Evolutionary conservation across 1,140 invertebrate genomes (phyloP), one percentile per base, ranked within the genome.

Genomic region (Riptortus pedestris): DNA sequence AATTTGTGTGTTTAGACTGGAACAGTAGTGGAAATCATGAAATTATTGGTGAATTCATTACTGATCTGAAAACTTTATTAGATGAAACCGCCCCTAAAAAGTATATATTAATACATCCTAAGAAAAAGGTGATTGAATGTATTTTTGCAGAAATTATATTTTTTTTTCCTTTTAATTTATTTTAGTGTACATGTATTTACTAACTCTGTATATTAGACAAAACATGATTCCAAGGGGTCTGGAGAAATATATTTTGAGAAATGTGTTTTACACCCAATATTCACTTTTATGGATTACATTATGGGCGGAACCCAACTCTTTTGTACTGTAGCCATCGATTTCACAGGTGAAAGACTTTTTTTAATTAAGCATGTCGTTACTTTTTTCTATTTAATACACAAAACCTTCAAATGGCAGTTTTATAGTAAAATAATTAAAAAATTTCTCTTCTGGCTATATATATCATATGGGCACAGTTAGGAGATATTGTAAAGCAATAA

Each of bases 281-380:
- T 73, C 66, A 77, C 80, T 33, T 83, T 83, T 69, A 68, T 83
- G 66, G 82, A 83, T 69, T 83, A 81, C 72, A 74, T 83, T 33
- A 76, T 76, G 72, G 79, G 79, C 67, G 82, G 82, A 45, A 79
- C 75, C 55, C 73, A 78, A 62, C 72, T 79, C 16, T 75, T 77
- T 70, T 79, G 76, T 66, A 75, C 75, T 26, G 72, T 79, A 67
- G 81, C 82, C 29, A 79, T 87, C 63, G 85, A 87, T 72, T 87
- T 87, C 47, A 74, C 73, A 61, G 72, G 73, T 74, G 66, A 66
- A 55, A 24, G 2, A 4, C 45, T n/a, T 20, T 47, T 47, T 1
- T 47, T 3, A n/a, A n/a, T n/a, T n/a, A n/a, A n/a, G n/a, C n/a
- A n/a, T n/a, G n/a, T n/a, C n/a, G n/a, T n/a, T n/a, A n/a, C n/a